A percentile compares a stretch with the other conserved stretches of the same genome.
Conservation (phyloP, 2,888 invertebrate genomes). For the Euclidia mi region DNA sequence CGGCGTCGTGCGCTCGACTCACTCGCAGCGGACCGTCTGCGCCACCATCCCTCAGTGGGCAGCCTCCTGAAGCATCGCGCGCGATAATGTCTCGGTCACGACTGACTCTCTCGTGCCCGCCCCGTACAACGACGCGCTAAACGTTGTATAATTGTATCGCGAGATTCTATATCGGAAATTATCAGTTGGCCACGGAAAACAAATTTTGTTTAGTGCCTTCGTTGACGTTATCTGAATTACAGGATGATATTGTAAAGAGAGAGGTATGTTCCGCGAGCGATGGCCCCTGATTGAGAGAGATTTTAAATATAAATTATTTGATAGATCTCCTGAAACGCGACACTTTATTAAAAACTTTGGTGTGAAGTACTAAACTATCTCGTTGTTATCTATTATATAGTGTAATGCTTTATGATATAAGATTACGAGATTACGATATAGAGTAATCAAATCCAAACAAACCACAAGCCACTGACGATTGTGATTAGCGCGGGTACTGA, state of each 20-base stretch:
- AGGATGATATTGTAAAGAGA: conserved; percentile 65
- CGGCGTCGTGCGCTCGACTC: conserved; percentile 79
- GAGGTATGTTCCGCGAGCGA: neutral
- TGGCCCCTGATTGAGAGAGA: neutral
- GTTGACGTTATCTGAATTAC: conserved; percentile 72
- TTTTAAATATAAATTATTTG: neutral
- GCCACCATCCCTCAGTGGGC: conserved; percentile 78
- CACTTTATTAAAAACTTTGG: conserved; percentile 19
- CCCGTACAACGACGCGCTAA: conserved; percentile 81
- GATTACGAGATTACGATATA: conserved; percentile 49
- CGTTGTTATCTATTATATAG: conserved; percentile 41
- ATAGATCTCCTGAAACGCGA: conserved; percentile 3
- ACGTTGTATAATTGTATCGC: conserved; percentile 87
- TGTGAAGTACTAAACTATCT: conserved; percentile 20
- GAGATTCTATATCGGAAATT: conserved; percentile 87
- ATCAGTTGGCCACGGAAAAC: conserved; percentile 85
- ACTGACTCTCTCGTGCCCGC: conserved; percentile 79
- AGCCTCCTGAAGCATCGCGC: conserved; percentile 86
- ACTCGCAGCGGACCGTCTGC: conserved; percentile 73
- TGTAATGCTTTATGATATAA: conserved; percentile 47
- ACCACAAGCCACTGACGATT: conserved; percentile 40
- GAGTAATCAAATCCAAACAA: conserved; percentile 46
- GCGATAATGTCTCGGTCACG: conserved; percentile 89
- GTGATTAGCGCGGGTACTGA: conserved; percentile 33
- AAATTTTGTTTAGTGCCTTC: conserved; percentile 80